Percentiles rank a stretch among this genome's conserved stretches.
Conservation (phyloP, 2,888 invertebrate genomes). For the Neoascia interrupta region DNA sequence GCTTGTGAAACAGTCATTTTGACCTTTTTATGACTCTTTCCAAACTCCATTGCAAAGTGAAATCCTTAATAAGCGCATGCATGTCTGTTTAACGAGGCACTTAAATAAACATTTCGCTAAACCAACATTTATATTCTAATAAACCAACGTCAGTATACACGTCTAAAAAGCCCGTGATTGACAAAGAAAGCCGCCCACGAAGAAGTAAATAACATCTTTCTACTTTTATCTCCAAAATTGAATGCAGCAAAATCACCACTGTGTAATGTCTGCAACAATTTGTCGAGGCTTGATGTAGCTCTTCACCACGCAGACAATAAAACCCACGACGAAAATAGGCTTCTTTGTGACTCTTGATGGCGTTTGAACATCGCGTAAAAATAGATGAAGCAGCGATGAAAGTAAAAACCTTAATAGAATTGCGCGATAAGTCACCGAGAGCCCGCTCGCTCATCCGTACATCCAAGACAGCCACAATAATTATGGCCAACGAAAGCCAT, state of each 20-base stretch:
- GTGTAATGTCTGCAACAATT: constrained; percentile 64
- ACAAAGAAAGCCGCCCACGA: too few relatives aligned
- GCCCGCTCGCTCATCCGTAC: constrained; percentile 1
- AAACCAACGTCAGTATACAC: too few relatives aligned
- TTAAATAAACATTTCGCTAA: too few relatives aligned
- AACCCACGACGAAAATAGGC: constrained; percentile 33
- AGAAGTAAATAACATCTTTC: too few relatives aligned
- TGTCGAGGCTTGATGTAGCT: constrained; percentile 66
- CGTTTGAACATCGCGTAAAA: constrained; percentile 29
- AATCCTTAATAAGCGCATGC: too few relatives aligned
- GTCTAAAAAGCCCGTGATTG: too few relatives aligned
- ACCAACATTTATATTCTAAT: too few relatives aligned
- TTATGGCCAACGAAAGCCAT: constrained; percentile 69
- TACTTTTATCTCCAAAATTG: too few relatives aligned
- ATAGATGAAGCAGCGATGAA: constrained; percentile 55
- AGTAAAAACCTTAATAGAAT: constrained; percentile 65
- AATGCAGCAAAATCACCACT: constrained; percentile 33
- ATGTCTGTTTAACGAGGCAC: too few relatives aligned
- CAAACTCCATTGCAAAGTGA: too few relatives aligned
- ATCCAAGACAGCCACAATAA: constrained; percentile 21
- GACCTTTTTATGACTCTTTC: too few relatives aligned
- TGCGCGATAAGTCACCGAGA: constrained; percentile 16
- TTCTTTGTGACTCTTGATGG: constrained; percentile 32
- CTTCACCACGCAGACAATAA: constrained; percentile 52
- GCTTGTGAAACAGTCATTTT: too few relatives aligned